Conservation (phyloP, 2,888 invertebrate species). For the Orchesella flavescens region DNA sequence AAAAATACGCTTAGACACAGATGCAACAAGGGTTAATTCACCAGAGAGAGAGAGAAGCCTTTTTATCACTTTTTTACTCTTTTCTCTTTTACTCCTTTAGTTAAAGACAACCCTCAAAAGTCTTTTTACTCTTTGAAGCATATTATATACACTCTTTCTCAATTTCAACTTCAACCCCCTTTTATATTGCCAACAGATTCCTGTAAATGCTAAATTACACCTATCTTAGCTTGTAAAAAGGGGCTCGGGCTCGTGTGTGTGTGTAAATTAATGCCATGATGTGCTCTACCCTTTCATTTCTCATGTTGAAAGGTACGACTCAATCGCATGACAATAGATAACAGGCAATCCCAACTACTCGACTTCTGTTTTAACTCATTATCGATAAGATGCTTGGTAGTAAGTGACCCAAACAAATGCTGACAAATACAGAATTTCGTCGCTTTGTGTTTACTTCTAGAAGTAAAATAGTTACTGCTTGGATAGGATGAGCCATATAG, state of each 20-base stretch:
- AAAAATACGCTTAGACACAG: constrained; percentile 46
- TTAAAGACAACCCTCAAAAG: constrained; percentile 66
- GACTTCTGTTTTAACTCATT: constrained; percentile 50
- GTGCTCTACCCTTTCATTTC: constrained; percentile 21
- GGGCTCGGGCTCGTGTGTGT: not conserved
- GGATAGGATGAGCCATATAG: too few species aligned
- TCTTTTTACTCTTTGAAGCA: constrained; percentile 61
- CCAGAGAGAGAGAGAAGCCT: constrained; percentile 62
- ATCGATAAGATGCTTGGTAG: not conserved
- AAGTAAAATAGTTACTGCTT: not conserved
- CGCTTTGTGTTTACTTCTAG: not conserved
- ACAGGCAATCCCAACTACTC: constrained; percentile 19
- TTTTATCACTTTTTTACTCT: constrained; percentile 65
- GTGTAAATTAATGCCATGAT: not conserved
- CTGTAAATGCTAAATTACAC: constrained; percentile 71
- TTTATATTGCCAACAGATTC: constrained; percentile 65
- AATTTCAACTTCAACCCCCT: constrained; percentile 41
- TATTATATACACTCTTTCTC: not conserved
- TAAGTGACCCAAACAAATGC: constrained; percentile 42
- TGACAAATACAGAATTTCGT: not conserved
- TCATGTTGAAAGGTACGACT: not conserved
- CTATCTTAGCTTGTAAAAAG: constrained; percentile 54
- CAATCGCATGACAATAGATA: not conserved
- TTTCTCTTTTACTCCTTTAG: constrained; percentile 26
- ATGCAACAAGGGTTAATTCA: constrained; percentile 71